phyloP scores from a whole-genome alignment of 2,888 invertebrate species.

The Hydraecia micacea region DNA sequence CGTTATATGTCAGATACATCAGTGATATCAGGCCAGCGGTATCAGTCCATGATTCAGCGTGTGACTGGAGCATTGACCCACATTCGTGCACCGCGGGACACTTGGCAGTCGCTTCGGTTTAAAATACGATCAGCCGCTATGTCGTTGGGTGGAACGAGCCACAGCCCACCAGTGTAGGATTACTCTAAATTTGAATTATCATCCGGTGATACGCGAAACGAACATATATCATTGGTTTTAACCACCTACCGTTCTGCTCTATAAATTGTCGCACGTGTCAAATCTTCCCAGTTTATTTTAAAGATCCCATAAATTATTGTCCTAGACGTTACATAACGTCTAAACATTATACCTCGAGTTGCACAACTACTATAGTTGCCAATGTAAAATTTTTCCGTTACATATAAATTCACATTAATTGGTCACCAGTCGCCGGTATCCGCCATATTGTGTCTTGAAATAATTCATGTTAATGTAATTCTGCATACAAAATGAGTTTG shows the following conservation, averaged over 20 bases:
- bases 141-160: constrained; percentile 53
- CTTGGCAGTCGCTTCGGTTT: constrained; percentile 83
- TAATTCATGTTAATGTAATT: constrained; percentile 60
- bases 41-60: constrained; percentile 71
- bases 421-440: not conserved
- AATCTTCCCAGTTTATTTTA: constrained; percentile 50
- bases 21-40: constrained; percentile 54
- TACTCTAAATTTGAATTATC: constrained; percentile 64
- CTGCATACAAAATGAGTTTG: constrained; percentile 49
- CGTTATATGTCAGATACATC: constrained; percentile 49
- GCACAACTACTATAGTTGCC: constrained; percentile 34
- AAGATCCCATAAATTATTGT: constrained; percentile 38
- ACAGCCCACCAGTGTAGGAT: constrained; percentile 59
- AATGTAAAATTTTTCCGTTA: constrained; percentile 32
- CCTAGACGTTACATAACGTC: constrained; percentile 36
- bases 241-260: constrained; percentile 25
- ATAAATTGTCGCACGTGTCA: constrained; percentile 19
- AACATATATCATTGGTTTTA: constrained; percentile 39
- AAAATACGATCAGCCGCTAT: constrained; percentile 78
- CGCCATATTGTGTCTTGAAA: constrained; percentile 54
- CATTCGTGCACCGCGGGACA: constrained; percentile 78
- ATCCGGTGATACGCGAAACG: constrained; percentile 52
- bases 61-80: constrained; percentile 88
- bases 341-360: too few relatives aligned
- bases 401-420: constrained; percentile 54